These are phyloP conservation scores for Torymus texanus DNA, from an alignment of 2,888 invertebrate species.

Conservation along the genomic window DNA sequence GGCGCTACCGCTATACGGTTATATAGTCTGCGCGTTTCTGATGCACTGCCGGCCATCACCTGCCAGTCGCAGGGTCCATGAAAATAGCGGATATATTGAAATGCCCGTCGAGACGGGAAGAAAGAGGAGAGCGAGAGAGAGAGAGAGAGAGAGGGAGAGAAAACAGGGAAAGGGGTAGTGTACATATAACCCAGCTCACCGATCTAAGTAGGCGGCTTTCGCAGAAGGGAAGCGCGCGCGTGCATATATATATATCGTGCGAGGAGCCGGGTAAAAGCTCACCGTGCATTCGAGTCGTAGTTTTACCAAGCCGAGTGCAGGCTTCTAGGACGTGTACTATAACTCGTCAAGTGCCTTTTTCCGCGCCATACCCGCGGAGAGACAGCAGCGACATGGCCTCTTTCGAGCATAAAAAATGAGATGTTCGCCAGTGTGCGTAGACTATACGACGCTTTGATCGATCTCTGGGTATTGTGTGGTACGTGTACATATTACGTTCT, in stretches of 20 bases:
- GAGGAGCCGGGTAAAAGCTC: constrained; percentile 1
- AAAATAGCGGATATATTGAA: constrained; percentile 24
- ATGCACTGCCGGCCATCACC: background rate
- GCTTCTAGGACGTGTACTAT: background rate
- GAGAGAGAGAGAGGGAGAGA: constrained; percentile 1
- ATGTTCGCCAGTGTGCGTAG: too few species aligned
- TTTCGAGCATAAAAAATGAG: constrained; percentile 17
- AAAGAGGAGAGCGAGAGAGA: background rate
- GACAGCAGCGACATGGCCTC: too few species aligned
- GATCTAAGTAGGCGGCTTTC: too few species aligned
- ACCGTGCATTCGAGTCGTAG: constrained; percentile 6
- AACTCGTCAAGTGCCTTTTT: constrained; percentile 16
- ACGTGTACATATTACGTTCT: constrained; percentile 2
- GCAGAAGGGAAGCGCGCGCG: too few species aligned
- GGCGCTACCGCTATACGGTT: too few species aligned
- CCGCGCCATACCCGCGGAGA: background rate
- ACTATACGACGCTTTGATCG: constrained; percentile 19
- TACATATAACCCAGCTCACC: too few species aligned
- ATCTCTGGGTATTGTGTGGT: constrained; percentile 3
- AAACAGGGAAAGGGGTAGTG: background rate
- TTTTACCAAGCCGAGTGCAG: constrained; percentile 12
- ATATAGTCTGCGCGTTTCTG: background rate
- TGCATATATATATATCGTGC: too few species aligned
- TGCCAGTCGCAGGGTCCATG: constrained; percentile 28
- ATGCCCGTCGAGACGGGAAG: background rate